Conservation (phyloP, 2,888 invertebrate genomes). For the Diaperis boleti region DNA sequence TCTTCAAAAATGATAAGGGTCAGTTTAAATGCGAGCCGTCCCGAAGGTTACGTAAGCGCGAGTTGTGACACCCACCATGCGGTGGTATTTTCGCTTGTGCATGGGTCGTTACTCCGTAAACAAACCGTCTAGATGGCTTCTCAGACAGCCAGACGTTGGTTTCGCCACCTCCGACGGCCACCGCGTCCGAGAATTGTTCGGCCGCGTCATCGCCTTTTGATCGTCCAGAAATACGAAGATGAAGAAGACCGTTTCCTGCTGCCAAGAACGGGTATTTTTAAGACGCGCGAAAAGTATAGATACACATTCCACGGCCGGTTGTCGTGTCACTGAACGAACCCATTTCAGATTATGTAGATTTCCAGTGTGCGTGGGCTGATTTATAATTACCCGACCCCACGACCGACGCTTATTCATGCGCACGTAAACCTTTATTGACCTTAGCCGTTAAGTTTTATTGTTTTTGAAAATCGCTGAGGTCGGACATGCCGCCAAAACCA, state of each 20-base stretch:
- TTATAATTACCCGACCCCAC: constrained; percentile 33
- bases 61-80: too few relatives aligned
- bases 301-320: constrained; percentile 24
- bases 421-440: constrained; percentile 21
- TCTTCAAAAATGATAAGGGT: too few relatives aligned
- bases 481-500: constrained; percentile 32
- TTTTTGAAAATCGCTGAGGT: constrained; percentile 25
- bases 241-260: constrained; percentile 1
- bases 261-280: constrained; percentile 30
- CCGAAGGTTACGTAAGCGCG: too few relatives aligned
- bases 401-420: constrained; percentile 16
- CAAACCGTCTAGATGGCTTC: constrained; percentile 27
- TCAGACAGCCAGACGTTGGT: constrained; percentile 3
- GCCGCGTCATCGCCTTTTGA: constrained; percentile 4
- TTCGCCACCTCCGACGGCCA: not conserved
- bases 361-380: constrained; percentile 35
- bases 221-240: constrained; percentile 4
- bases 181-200: constrained; percentile 5
- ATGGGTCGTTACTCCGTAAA: constrained; percentile 39
- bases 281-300: constrained; percentile 5
- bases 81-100: constrained; percentile 33
- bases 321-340: constrained; percentile 38
- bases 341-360: constrained; percentile 38
- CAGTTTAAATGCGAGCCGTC: too few relatives aligned
- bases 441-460: constrained; percentile 13